Evolutionary conservation across 2,888 invertebrate species (phyloP), one percentile per base, ranked within the genome.

Genomic region (Lasioglossum marginatum): DNA sequence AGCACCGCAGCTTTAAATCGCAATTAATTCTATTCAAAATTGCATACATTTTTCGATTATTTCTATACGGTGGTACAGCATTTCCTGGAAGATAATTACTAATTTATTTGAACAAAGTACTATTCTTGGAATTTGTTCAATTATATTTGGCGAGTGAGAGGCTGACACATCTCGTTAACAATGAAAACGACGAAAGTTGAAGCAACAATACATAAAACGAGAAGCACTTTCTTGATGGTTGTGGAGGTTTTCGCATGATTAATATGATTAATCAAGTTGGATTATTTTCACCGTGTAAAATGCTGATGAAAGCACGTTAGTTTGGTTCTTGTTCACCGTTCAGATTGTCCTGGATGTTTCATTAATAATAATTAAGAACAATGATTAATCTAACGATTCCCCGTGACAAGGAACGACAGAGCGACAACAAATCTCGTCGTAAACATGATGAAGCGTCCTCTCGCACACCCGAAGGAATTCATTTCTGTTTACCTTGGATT

Each of bases 391-490:
- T 40, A 70, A 40, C 10, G 40, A 37, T 37, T n/a, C 40, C n/a
- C 12, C 12, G 40, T n/a, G 70, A 70, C 40, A 70, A 79, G 37
- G 14, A 63, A 31, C 37, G 27, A 70, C 40, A 40, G 40, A n/a
- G n/a, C 70, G n/a, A 70, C 23, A 70, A 70, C 34, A 66, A 70
- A 70, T 70, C 40, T 40, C 37, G 23, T 45, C 45, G 37, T 31
- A 40, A 74, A 66, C 66, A 48, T 43, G n/a, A 74, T 77, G 31
- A 71, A 72, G 63, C 40, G 60, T 75, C 43, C 34, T n/a, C 79
- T 79, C 68, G 43, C 66, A 63, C 75, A 48, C 77, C 74, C 60
- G 48, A 78, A 76, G 71, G 66, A 78, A n/a, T 81, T 76, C 78
- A 86, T 75, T 52, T 76, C 60, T 31, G 70, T 66, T 57, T 72